phyloP scores from a whole-genome alignment of 2,888 invertebrate genomes.

The Choristoneura rosaceana region DNA sequence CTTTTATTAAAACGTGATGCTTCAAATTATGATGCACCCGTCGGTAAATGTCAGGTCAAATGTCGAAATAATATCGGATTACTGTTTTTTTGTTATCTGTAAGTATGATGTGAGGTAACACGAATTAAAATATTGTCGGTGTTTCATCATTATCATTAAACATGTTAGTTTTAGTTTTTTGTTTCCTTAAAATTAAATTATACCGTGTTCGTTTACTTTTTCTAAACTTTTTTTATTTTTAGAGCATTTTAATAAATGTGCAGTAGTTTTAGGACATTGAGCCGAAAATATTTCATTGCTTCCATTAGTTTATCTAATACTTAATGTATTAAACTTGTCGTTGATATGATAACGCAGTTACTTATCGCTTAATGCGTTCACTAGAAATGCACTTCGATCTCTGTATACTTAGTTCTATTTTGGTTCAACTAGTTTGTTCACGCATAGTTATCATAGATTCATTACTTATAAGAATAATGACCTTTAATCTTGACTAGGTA shows the following conservation, averaged over 20 bases:
- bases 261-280: conserved; percentile 1
- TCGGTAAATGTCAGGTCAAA: conserved; percentile 33
- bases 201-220: no score
- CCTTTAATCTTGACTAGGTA: conserved; percentile 36
- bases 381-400: conserved; percentile 44
- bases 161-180: neutral
- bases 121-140: conserved; percentile 20
- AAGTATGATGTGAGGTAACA: conserved; percentile 16
- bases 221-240: no score
- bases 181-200: no score
- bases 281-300: neutral
- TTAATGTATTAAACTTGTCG: conserved; percentile 37
- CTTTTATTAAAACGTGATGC: conserved; percentile 35
- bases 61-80: conserved; percentile 26
- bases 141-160: neutral
- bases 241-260: no score
- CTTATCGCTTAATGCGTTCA: conserved; percentile 26
- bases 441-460: conserved; percentile 46
- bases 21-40: conserved; percentile 26
- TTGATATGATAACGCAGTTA: conserved; percentile 40
- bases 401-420: conserved; percentile 59
- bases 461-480: conserved; percentile 30
- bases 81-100: conserved; percentile 13
- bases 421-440: conserved; percentile 58
- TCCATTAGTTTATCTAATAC: conserved; percentile 36